Conservation (phyloP, 2,888 invertebrate genomes). For the Lepidochitona cinerea region DNA sequence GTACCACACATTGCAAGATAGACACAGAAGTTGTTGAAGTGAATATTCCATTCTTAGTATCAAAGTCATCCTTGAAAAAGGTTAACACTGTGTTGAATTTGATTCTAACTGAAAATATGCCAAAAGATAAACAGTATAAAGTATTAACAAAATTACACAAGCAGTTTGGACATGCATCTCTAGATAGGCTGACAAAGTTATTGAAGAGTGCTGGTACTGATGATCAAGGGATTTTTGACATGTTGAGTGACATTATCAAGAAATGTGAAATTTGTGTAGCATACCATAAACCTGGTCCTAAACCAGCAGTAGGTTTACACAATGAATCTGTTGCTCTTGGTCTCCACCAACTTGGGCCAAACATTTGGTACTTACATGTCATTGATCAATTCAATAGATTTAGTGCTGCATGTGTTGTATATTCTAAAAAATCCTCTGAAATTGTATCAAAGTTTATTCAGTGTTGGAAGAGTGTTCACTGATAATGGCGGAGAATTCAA, state of each 20-base stretch:
- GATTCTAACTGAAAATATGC: neutral
- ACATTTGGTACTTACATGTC: neutral
- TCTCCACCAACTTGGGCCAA: neutral
- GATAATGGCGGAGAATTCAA: neutral
- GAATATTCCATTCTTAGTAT: no score
- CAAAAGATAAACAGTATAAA: neutral
- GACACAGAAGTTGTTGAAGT: no score
- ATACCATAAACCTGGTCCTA: neutral
- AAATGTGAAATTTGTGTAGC: neutral
- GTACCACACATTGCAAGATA: neutral
- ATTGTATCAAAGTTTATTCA: neutral
- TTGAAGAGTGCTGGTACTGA: neutral
- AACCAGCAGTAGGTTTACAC: slow-evolving; percentile 1
- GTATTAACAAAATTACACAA: neutral
- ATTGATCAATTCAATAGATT: slow-evolving; percentile 3
- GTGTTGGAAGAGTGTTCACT: neutral
- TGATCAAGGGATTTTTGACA: neutral
- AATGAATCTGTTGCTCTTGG: neutral
- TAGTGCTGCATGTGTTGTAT: neutral
- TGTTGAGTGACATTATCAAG: neutral
- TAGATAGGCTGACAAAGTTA: neutral
- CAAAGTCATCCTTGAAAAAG: no score
- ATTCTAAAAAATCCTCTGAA: neutral
- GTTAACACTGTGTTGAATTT: no score
- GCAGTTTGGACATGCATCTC: neutral